Evolutionary conservation across 2,113 vertebrate species (phyloP).

Genomic region (Grammomys surdaster): DNA sequence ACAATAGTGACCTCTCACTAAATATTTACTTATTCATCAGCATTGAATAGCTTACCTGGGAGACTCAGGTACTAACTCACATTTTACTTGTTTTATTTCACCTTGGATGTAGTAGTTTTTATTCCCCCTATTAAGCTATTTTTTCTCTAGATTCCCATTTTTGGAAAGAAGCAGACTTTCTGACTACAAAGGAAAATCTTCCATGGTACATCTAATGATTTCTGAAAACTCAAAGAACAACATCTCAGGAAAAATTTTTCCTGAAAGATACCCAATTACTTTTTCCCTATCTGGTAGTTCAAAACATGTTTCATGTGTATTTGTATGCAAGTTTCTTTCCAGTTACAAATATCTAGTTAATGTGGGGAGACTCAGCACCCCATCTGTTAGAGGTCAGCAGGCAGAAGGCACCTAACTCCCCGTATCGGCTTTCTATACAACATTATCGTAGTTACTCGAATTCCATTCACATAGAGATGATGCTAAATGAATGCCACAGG

Average conservation of each 20-base stretch:
- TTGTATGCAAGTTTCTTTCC: slow-evolving; percentile 17
- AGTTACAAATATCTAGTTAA: neutral
- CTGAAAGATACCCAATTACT: neutral
- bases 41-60: neutral
- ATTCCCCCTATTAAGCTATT: neutral
- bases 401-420: neutral
- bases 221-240: slow-evolving; percentile 12
- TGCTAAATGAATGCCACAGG: neutral
- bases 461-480: neutral
- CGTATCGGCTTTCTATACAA: neutral
- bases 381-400: neutral
- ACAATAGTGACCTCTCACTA: neutral
- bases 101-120: neutral
- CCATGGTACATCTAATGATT: neutral
- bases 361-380: neutral
- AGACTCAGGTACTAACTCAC: neutral
- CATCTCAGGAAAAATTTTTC: slow-evolving; percentile 32
- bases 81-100: neutral
- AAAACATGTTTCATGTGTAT: slow-evolving; percentile 17
- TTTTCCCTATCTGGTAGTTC: slow-evolving; percentile 4
- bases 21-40: neutral
- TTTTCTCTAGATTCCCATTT: neutral
- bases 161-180: slow-evolving; percentile 31
- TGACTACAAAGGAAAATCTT: slow-evolving; percentile 10
- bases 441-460: neutral